These are phyloP conservation scores for Acrocera orbiculus DNA, from an alignment of 2,888 invertebrate species.

Conservation along the genomic window DNA sequence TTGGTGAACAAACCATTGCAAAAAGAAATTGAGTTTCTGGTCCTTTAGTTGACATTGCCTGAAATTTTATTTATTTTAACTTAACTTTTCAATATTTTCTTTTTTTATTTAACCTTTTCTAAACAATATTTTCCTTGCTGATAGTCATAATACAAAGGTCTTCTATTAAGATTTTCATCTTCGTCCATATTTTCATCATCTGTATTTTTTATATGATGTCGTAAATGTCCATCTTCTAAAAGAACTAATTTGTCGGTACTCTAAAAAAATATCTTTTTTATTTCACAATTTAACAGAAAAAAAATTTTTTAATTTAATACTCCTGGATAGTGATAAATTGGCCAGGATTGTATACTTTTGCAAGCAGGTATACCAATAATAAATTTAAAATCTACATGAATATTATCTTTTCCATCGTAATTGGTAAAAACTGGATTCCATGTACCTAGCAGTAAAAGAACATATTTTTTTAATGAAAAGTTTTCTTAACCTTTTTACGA, in stretches of 20 bases:
- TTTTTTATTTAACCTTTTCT: conserved; percentile 43
- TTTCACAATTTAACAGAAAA: too few species aligned
- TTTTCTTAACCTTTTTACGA: too few species aligned
- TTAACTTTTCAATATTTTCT: not conserved
- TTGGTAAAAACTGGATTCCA: conserved; percentile 48
- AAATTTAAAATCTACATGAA: conserved; percentile 39
- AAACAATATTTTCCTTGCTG: conserved; percentile 60
- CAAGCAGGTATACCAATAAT: conserved; percentile 51
- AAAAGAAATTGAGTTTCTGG: conserved; percentile 40
- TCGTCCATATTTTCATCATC: conserved; percentile 27
- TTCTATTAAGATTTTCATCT: conserved; percentile 26
- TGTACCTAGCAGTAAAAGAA: conserved; percentile 21
- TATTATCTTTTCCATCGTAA: conserved; percentile 39
- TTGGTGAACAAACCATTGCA: conserved; percentile 57
- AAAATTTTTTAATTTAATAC: conserved; percentile 13
- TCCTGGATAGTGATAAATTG: conserved; percentile 39
- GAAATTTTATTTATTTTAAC: conserved; percentile 4
- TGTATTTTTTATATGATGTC: conserved; percentile 46
- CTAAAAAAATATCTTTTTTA: conserved; percentile 24
- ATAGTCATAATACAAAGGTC: conserved; percentile 49
- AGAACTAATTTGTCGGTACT: conserved; percentile 38
- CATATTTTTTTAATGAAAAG: not conserved
- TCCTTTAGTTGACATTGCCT: conserved; percentile 23
- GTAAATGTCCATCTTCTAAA: conserved; percentile 48
- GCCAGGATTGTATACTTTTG: conserved; percentile 48